phyloP scores from a whole-genome alignment of 1,140 invertebrate species.

The Papilio xuthus region DNA sequence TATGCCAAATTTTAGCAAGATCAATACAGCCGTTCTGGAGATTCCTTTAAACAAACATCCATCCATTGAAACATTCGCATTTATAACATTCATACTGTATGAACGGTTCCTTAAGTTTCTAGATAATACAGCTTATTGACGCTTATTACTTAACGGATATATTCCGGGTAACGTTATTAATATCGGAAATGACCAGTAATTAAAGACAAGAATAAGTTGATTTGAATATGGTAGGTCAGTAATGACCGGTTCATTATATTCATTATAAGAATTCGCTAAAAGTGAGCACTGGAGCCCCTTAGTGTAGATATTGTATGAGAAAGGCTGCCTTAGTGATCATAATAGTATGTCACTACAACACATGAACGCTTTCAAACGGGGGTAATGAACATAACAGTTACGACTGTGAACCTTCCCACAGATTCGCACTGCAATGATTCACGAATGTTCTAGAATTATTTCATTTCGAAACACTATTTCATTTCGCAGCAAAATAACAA shows the following conservation, averaged over 20 bases:
- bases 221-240: neutral
- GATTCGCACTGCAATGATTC: neutral
- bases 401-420: constrained; percentile 17
- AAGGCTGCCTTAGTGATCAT: neutral
- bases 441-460: constrained; percentile 2
- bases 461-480: neutral
- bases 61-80: no score
- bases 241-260: neutral
- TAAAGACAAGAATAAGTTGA: neutral
- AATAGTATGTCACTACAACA: neutral
- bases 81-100: no score
- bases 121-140: neutral
- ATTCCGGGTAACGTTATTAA: neutral
- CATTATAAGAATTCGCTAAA: neutral
- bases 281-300: neutral
- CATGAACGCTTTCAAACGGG: neutral
- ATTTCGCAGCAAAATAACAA: neutral
- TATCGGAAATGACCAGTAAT: neutral
- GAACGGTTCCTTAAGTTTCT: neutral
- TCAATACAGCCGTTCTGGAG: no score
- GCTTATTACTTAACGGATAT: neutral
- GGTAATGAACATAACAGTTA: constrained; percentile 21
- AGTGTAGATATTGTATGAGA: neutral
- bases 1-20: no score
- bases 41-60: no score